Conservation (phyloP, 2,888 invertebrate species). For the Acleris literana region DNA sequence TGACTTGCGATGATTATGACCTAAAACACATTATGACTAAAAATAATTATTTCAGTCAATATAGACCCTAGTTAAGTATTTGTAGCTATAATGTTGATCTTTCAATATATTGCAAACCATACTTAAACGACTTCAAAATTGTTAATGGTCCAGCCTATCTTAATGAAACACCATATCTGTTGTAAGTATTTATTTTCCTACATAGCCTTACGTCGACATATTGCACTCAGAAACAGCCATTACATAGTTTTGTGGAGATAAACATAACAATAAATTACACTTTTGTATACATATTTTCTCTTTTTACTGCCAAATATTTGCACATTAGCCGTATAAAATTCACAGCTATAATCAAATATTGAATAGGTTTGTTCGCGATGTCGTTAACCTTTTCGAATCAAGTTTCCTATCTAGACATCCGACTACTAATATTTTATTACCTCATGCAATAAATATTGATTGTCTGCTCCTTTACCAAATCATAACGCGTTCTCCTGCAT, state of each 20-base stretch:
- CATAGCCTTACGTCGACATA: slow-evolving; percentile 53
- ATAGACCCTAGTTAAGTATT: too few species aligned
- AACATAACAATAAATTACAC: slow-evolving; percentile 46
- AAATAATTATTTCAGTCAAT: too few species aligned
- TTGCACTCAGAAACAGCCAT: slow-evolving; percentile 63
- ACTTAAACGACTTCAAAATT: too few species aligned
- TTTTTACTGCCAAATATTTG: slow-evolving; percentile 1
- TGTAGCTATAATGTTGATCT: too few species aligned
- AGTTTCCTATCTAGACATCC: neutral
- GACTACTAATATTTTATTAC: neutral
- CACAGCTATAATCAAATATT: slow-evolving; percentile 17
- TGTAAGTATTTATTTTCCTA: slow-evolving; percentile 44
- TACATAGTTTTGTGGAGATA: slow-evolving; percentile 23
- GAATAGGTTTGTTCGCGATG: neutral
- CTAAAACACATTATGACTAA: too few species aligned
- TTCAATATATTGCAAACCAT: neutral
- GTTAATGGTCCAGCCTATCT: neutral
- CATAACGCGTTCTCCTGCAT: neutral
- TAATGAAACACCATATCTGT: slow-evolving; percentile 38
- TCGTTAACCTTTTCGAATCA: slow-evolving; percentile 4
- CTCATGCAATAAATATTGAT: slow-evolving; percentile 10
- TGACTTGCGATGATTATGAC: too few species aligned
- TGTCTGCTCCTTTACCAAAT: slow-evolving; percentile 10
- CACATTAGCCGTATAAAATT: slow-evolving; percentile 1
- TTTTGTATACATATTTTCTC: slow-evolving; percentile 2